Evolutionary conservation across 37 sponge, comb jelly and placozoan species (phyloP).

Genomic region (Halisarca cf. caerulea): DNA sequence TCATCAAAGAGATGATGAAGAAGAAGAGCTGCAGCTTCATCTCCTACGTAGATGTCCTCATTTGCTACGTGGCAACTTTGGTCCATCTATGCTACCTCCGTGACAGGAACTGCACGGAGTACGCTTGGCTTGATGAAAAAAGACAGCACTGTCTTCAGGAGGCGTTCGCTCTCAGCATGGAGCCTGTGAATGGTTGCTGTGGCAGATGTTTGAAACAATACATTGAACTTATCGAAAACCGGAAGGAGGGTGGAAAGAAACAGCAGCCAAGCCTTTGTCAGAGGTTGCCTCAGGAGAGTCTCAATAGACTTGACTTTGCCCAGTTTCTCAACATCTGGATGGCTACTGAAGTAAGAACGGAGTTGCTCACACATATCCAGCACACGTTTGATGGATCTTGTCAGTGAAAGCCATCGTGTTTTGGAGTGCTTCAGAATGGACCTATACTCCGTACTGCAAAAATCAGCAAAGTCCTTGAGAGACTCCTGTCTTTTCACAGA

Average conservation of each 20-base stretch:
- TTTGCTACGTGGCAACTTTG: not conserved
- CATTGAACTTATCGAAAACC: conserved; percentile 25
- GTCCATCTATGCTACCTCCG: not conserved
- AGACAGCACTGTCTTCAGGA: conserved; percentile 36
- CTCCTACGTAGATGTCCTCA: not conserved
- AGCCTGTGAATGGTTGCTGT: conserved; percentile 31
- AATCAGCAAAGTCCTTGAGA: conserved; percentile 30
- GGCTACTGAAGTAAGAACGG: conserved; percentile 41
- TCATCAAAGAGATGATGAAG: conserved; percentile 21
- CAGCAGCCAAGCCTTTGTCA: conserved; percentile 32
- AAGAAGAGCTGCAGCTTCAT: not conserved
- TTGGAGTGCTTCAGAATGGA: conserved; percentile 32
- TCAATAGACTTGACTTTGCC: conserved; percentile 22
- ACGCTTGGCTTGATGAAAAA: conserved; percentile 37
- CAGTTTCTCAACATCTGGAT: conserved; percentile 41
- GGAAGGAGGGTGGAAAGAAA: conserved; percentile 26
- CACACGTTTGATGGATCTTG: conserved; percentile 10
- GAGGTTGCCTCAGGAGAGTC: not conserved
- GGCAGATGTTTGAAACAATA: conserved; percentile 30
- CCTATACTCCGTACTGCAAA: conserved; percentile 12
- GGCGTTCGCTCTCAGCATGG: conserved; percentile 29
- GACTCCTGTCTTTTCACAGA: conserved; percentile 30
- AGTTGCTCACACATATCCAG: conserved; percentile 49
- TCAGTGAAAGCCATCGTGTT: conserved; percentile 41
- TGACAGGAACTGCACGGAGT: not conserved